phyloP scores from a whole-genome alignment of 2,113 vertebrate genomes.

The Microcebus tavaratra region DNA sequence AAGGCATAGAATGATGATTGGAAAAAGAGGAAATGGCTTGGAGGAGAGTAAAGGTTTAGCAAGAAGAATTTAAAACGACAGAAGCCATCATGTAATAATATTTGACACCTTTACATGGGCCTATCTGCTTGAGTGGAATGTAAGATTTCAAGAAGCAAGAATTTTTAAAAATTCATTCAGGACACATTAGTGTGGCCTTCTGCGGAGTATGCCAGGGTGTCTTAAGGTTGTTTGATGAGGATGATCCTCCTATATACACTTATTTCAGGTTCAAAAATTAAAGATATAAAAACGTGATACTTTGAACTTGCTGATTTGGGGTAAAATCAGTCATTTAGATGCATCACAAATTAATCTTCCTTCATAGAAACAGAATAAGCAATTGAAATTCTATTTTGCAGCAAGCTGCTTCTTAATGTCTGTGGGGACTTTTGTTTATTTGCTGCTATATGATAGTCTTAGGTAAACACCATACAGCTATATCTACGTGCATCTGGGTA shows the following conservation, averaged over 20 bases:
- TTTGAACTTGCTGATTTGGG: slow-evolving; percentile 74
- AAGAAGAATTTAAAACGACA: slow-evolving; percentile 43
- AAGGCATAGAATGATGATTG: slow-evolving; percentile 34
- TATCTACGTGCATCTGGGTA: slow-evolving; percentile 74
- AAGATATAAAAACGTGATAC: slow-evolving; percentile 59
- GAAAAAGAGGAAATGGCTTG: slow-evolving; percentile 26
- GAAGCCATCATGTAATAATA: background rate
- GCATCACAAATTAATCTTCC: slow-evolving; percentile 73
- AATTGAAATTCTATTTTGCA: slow-evolving; percentile 63
- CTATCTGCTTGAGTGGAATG: slow-evolving; percentile 24
- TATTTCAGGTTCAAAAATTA: slow-evolving; percentile 51
- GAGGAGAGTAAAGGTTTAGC: slow-evolving; percentile 43
- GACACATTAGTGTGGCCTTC: background rate
- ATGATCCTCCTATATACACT: slow-evolving; percentile 1
- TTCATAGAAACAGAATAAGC: slow-evolving; percentile 71
- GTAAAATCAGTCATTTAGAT: slow-evolving; percentile 75
- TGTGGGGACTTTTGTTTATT: slow-evolving; percentile 77
- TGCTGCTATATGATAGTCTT: slow-evolving; percentile 70
- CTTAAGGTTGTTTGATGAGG: slow-evolving; percentile 42
- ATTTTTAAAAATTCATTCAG: background rate
- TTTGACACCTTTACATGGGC: background rate
- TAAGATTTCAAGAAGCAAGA: slow-evolving; percentile 17
- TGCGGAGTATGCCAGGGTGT: background rate
- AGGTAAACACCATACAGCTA: slow-evolving; percentile 77
- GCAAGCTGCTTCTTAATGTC: slow-evolving; percentile 66